These are phyloP conservation scores for Rhinopithecus roxellana DNA, from an alignment of 2,113 vertebrate species.

Conservation along the genomic window DNA sequence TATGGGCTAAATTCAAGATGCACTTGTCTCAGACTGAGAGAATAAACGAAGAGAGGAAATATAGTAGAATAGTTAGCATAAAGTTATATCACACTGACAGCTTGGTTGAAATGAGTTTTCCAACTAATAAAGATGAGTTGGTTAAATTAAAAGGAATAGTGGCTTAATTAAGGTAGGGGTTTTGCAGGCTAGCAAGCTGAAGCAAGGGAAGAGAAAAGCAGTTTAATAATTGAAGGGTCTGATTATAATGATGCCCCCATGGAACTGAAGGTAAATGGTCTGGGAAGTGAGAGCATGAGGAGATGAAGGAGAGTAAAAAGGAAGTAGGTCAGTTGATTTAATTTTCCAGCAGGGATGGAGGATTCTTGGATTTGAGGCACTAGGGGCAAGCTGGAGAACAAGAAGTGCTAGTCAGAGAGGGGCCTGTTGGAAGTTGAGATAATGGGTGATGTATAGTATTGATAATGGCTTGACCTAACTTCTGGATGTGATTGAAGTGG, in stretches of 20 bases:
- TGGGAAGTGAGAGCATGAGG: neutral
- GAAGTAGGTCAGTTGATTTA: neutral
- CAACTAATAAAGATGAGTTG: neutral
- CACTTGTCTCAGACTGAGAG: neutral
- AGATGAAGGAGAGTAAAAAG: neutral
- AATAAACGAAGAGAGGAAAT: neutral
- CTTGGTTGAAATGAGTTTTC: neutral
- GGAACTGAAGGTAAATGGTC: neutral
- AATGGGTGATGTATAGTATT: neutral
- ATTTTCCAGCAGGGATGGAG: neutral
- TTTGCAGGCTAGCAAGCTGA: neutral
- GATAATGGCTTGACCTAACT: neutral
- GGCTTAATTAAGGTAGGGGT: neutral
- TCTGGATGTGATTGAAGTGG: neutral
- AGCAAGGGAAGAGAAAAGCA: neutral
- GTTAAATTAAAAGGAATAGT: neutral
- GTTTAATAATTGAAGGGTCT: neutral
- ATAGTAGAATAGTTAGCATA: neutral
- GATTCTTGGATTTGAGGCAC: too few species aligned
- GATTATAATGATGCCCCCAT: neutral
- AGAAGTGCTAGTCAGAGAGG: neutral
- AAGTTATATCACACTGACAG: neutral
- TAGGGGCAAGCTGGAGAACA: neutral
- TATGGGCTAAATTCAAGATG: neutral
- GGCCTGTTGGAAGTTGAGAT: neutral